Base-by-base conservation (phyloP, 2,888 invertebrate genomes). In the Litoditis marina region DNA sequence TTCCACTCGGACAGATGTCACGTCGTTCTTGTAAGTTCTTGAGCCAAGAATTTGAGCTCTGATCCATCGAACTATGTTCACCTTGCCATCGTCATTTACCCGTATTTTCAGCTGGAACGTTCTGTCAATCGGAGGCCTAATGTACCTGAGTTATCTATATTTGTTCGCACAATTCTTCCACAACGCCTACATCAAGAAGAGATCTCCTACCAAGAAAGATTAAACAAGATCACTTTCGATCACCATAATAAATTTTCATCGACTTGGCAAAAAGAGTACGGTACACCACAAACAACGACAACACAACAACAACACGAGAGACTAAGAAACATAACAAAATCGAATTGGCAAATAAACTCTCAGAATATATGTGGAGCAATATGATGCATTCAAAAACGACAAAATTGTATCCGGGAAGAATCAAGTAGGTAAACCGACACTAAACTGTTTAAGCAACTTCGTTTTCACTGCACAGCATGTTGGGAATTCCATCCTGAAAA, bases 391-490 rank as follows among this genome's bases (percentile, higher is more conserved):
- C n/a, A n/a, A n/a, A n/a, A n/a, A n/a, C n/a, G n/a, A n/a, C n/a
- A n/a, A n/a, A n/a, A n/a, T n/a, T n/a, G n/a, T n/a, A n/a, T n/a
- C n/a, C n/a, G n/a, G n/a, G n/a, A n/a, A n/a, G n/a, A n/a, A n/a
- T n/a, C n/a, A n/a, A n/a, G n/a, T n/a, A n/a, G n/a, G n/a, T n/a
- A n/a, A n/a, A n/a, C n/a, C n/a, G n/a, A n/a, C n/a, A n/a, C n/a
- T n/a, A n/a, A n/a, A 50, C n/a, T 22, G 27, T 28, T 54, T 36
- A 54, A n/a, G 54, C 54, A 19, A 22, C 50, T 55, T 98, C 96
- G 82, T 94, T 92, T 87, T 98, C 96, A 81, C 94, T 94, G 60
- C 94, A 86, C 66, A 98, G 86, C 95, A 98, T 96, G 84, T 99
- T 98, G 36, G 98, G 96, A 79, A 98, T 95, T 56, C 98, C 96